phyloP scores from a whole-genome alignment of 1,140 invertebrate species.

The Ceratitis capitata region DNA sequence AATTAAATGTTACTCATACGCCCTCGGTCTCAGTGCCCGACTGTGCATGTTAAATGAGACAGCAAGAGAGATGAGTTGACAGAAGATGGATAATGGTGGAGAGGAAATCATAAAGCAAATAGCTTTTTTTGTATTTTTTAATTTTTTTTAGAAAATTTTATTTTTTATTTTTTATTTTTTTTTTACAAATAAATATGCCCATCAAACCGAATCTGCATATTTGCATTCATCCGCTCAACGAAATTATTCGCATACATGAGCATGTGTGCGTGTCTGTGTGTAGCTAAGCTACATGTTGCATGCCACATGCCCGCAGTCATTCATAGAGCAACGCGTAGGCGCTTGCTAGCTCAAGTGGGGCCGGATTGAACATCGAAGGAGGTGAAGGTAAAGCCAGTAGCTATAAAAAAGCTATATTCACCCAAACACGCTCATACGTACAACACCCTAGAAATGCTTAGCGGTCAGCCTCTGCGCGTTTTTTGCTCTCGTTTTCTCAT shows the following conservation, averaged over 20 bases:
- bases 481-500: not conserved
- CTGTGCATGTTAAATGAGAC: not conserved
- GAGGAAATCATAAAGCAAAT: not conserved
- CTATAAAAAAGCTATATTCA: not conserved
- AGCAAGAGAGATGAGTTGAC: not conserved
- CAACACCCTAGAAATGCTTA: not conserved
- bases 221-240: not conserved
- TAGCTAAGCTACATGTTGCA: not conserved
- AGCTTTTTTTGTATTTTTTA: not conserved
- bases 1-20: slow-evolving; percentile 31
- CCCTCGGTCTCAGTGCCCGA: no score
- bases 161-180: not conserved
- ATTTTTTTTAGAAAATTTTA: not conserved
- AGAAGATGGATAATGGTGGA: no score
- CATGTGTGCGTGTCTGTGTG: not conserved
- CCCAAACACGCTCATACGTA: not conserved
- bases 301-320: not conserved
- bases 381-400: not conserved
- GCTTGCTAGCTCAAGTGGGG: not conserved
- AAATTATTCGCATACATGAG: not conserved
- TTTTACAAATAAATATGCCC: not conserved
- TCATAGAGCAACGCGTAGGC: not conserved
- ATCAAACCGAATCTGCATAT: not conserved
- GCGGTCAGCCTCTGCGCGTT: not conserved
- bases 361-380: not conserved